phyloP scores from a whole-genome alignment of 2,113 vertebrate species.

The Cyanoliseus patagonus region DNA sequence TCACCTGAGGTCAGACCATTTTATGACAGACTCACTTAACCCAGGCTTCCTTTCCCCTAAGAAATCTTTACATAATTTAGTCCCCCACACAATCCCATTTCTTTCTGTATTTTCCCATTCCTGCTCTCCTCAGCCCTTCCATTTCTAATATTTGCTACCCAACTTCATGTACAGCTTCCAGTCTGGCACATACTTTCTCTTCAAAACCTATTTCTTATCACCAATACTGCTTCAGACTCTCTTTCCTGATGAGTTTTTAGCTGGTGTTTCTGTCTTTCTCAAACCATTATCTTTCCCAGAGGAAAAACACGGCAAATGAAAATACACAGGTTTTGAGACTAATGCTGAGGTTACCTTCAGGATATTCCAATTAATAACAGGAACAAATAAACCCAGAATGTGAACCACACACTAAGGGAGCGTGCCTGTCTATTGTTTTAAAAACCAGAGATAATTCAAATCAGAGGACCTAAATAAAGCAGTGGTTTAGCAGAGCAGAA shows the following conservation, averaged over 20 bases:
- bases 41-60: background rate
- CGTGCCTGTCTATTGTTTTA: background rate
- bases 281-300: background rate
- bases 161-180: background rate
- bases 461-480: conserved; percentile 28
- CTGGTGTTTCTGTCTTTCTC: background rate
- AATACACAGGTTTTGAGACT: background rate
- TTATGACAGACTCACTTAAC: background rate
- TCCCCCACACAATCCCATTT: background rate
- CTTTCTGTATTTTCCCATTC: background rate
- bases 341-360: background rate
- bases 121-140: background rate
- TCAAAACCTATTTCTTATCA: background rate
- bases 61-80: background rate
- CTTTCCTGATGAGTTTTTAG: background rate
- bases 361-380: background rate
- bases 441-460: conserved; percentile 18
- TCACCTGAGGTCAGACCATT: background rate
- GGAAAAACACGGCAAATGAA: background rate
- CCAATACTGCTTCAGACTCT: background rate
- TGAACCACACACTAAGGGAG: background rate
- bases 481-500: conserved; percentile 19
- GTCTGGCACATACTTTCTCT: background rate
- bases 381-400: background rate
- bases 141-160: background rate